phyloP scores from a whole-genome alignment of 2,888 invertebrate species.

The Podabrus alpinus region DNA sequence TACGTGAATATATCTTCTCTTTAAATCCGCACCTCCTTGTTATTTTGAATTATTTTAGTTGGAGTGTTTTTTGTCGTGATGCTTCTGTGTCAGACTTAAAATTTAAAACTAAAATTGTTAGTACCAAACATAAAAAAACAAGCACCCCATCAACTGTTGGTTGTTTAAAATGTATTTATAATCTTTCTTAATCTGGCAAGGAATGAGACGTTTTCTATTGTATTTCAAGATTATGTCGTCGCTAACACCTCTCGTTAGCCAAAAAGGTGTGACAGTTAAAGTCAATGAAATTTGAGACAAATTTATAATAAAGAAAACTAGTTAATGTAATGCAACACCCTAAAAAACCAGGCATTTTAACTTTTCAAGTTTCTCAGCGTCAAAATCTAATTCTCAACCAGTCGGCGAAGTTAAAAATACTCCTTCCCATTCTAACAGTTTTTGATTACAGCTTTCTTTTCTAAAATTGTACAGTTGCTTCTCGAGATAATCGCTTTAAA shows the following conservation, averaged over 20 bases:
- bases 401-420: no score
- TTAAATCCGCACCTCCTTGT: not conserved
- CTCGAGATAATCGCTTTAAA: no score
- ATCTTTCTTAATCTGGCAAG: constrained; percentile 54
- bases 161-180: constrained; percentile 53
- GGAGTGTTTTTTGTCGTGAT: not conserved
- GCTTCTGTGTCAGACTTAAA: not conserved
- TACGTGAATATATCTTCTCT: constrained; percentile 6
- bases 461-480: no score
- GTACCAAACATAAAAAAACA: constrained; percentile 11
- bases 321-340: constrained; percentile 38
- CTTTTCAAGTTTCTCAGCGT: not conserved
- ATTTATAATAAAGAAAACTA: constrained; percentile 42
- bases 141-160: constrained; percentile 46
- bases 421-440: not conserved
- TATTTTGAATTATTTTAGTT: not conserved
- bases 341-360: not conserved
- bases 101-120: constrained; percentile 1
- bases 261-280: constrained; percentile 38
- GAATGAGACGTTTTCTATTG: constrained; percentile 44
- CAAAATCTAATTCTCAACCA: no score
- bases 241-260: constrained; percentile 47
- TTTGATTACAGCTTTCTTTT: not conserved
- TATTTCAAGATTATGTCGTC: constrained; percentile 50
- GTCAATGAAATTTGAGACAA: constrained; percentile 51